Base-by-base conservation (phyloP, 1,140 invertebrate genomes). In the Heliconius hewitsoni region DNA sequence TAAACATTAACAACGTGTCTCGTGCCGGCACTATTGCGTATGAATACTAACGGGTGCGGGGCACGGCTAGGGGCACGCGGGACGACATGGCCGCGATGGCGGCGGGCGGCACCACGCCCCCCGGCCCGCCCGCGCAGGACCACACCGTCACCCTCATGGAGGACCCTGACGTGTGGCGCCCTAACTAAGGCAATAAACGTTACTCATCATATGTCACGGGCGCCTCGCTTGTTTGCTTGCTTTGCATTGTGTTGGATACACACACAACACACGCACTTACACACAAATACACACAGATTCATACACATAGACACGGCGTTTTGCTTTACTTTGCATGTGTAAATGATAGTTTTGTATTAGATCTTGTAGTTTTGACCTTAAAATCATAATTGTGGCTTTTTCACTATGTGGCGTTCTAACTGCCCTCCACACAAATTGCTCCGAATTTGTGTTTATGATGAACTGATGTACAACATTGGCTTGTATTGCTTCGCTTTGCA, bases 151-250 rank as follows among this genome's bases (percentile, higher is more conserved):
- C 97, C 82, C 95, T 98, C 77, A 98, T 98, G 97, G 97, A 98
- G 95, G 97, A 98, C 95, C 97, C 97, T 71, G 97, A 98, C 95
- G 97, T 98, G 85, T 98, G 97, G 97, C 97, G 97, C 93, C 97
- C 97, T 89, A 98, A 97, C 96, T 98, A 98, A 95, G 94, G 95
- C 92, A 94, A 93, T 79, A 34, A 9, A 18, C 13, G n/a, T 57
- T 27, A 74, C 70, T 74, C 52, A 79, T 66, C 81, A 57, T 74
- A 55, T 75, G 60, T 72, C 77, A 77, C 74, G 55, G 39, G 72
- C n/a, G 23, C 9, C 11, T 19, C n/a, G n/a, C 18, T n/a, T 39
- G 19, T n/a, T 72, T 19, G 71, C n/a, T 72, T 39, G 71, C n/a
- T 42, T 39, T 39, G 71, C 19, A 23, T 72, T 19, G 8, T 34